Evolutionary conservation across 1,140 invertebrate genomes (phyloP), one percentile per base, ranked within the genome.

Genomic region (Achatina immaculata): DNA sequence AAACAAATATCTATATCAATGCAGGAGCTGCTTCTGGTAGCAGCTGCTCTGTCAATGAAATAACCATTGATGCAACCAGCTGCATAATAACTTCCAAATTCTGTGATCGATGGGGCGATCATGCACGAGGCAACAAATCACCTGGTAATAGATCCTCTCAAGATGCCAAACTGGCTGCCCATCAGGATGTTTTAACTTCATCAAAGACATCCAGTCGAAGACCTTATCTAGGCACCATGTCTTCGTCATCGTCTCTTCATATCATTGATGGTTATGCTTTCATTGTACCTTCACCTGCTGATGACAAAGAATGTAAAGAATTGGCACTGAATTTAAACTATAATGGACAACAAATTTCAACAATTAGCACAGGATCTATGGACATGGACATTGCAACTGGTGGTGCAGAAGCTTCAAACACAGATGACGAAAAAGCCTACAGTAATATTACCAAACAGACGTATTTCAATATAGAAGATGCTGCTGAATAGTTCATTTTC

Each of bases 1-100:
- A 62, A 62, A 62, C 58, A 28, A 62, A 62, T 16, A 62, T 62
- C 31, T 62, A 31, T 62, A 62, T 62, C n/a, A 62, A 62, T 28
- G 31, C 58, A 6, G n/a, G 16, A 6, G 28, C n/a, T n/a, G 31
- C 2, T 31, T 62, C 58, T 34, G 58, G 4, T 6, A 62, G 58
- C 28, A 28, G 58, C 1, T n/a, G 58, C 6, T 62, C 58, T 9
- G 31, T 62, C 58, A 62, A 62, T 3, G 28, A 62, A 62, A 62
- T 62, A 28, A 62, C 58, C 28, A 62, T 62, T 31, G 58, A 34
- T 62, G 28, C 58, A 11, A 14, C n/a, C 21, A 62, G 16, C 16
- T 62, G 58, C 58, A 31, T 62, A 6, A 62, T 62, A 62, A 62
- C 28, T 4, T 28, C 58, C 6, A 62, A n/a, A 34, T 16, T n/a